phyloP scores from a whole-genome alignment of 2,113 vertebrate species.

The Benthochromis sp. region DNA sequence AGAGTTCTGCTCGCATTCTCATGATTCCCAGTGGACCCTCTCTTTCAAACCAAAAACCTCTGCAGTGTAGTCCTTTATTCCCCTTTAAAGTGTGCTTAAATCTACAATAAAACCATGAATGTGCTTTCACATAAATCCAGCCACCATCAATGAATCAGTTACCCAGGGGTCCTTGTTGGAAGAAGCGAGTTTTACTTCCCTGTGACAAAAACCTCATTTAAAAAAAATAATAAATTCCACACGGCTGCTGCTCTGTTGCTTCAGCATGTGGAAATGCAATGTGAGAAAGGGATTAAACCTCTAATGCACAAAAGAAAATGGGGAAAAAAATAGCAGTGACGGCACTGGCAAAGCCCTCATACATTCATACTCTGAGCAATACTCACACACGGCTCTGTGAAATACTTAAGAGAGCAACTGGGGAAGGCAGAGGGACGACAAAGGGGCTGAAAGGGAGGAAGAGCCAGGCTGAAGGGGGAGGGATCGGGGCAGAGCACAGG shows the following conservation, averaged over 20 bases:
- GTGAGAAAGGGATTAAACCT: conserved; percentile 52
- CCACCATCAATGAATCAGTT: conserved; percentile 30
- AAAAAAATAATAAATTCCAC: background rate
- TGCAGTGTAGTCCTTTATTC: conserved; percentile 25
- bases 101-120: conserved; percentile 43
- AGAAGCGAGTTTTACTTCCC: conserved; percentile 6
- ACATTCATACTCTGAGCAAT: conserved; percentile 12
- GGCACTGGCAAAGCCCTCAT: background rate
- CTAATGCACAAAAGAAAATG: conserved; percentile 29
- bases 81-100: conserved; percentile 42
- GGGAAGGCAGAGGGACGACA: background rate
- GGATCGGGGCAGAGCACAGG: background rate
- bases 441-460: conserved; percentile 2
- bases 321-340: conserved; percentile 8
- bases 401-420: conserved; percentile 15
- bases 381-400: conserved; percentile 8
- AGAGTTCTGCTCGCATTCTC: background rate
- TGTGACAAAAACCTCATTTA: conserved; percentile 19
- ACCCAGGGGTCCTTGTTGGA: conserved; percentile 24
- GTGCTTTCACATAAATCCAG: conserved; percentile 48
- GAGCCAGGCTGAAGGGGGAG: background rate
- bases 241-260: conserved; percentile 17
- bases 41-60: conserved; percentile 10
- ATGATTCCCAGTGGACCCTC: background rate
- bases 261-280: conserved; percentile 47